Evolutionary conservation across 2,113 vertebrate species (phyloP), one percentile per base, ranked within the genome.

Genomic region (Vicugna pacos): DNA sequence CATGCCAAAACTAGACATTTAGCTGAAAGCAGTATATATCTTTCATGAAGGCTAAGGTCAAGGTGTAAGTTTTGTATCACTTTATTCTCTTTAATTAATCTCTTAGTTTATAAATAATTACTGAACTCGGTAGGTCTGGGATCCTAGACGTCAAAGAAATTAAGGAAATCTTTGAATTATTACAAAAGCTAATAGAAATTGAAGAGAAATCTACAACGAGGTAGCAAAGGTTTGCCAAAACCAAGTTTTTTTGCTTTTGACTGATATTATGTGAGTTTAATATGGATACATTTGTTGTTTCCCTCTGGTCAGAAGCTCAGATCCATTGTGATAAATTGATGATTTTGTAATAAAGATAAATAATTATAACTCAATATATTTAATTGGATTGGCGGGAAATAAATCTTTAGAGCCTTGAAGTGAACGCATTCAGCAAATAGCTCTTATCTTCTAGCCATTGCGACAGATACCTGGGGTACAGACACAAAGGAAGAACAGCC

Each of bases 91-190:
- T 82, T 52, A 87, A 64, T 72, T 38, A 62, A 50, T 65, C 42
- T 95, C 38, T 75, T 79, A 35, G 20, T 72, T 92, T 20, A 65
- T 84, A 70, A 85, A 38, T 35, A 89, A 28, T 65, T 95, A 75
- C 28, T 87, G 70, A 93, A 62, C 24, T 3, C 73, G 24, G 10
- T 10, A 79, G 72, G n/a, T 91, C 83, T 72, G 42, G 54, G 42
- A 92, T 91, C 46, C 28, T 79, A 17, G 48, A 72, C 9, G 35
- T 79, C 1, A 76, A 93, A 83, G 77, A 56, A 46, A 65, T n/a
- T 88, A 72, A 93, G 30, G 6, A 20, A 88, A 17, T 91, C 46
- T 93, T 85, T 83, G 91, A 91, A 17, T 50, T 88, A 77, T 82
- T 64, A n/a, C 7, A 77, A 93, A 75, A 54, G 35, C 17, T 58